phyloP scores from a whole-genome alignment of 1,140 invertebrate species.

The Drosophila biarmipes region DNA sequence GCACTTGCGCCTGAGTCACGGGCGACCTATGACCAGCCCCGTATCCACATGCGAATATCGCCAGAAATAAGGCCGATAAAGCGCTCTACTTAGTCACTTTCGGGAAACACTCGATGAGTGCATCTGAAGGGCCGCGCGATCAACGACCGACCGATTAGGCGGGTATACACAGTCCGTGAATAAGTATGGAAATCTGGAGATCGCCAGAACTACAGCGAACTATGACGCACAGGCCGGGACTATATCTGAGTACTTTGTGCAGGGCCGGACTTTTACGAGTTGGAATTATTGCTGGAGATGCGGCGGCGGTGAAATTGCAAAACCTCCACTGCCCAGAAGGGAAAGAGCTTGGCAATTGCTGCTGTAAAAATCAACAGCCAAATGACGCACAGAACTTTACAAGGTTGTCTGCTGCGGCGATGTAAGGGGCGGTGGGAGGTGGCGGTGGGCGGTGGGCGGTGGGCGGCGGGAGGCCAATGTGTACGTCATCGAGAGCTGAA shows the following conservation, averaged over 20 bases:
- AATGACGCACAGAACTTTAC: constrained; percentile 77
- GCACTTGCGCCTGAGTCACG: constrained; percentile 37
- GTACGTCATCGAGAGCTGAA: constrained; percentile 73
- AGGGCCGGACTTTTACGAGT: constrained; percentile 48
- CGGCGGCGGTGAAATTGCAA: constrained; percentile 61
- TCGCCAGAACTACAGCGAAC: constrained; percentile 19
- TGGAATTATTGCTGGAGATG: constrained; percentile 41
- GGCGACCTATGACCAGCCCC: constrained; percentile 34
- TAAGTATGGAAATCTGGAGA: constrained; percentile 41
- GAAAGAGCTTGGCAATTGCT: constrained; percentile 26
- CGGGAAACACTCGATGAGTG: constrained; percentile 30
- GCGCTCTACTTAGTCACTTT: constrained; percentile 33
- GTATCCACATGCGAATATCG: constrained; percentile 8
- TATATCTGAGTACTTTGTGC: constrained; percentile 14
- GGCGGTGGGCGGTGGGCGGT: not conserved
- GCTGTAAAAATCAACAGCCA: constrained; percentile 24
- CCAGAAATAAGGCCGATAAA: not conserved
- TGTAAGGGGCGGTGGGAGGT: no score
- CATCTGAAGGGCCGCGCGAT: constrained; percentile 3
- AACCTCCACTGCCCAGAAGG: constrained; percentile 33
- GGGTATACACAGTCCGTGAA: constrained; percentile 8
- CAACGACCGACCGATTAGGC: constrained; percentile 27
- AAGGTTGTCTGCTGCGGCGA: constrained; percentile 64
- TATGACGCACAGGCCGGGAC: constrained; percentile 39
- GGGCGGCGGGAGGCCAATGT: constrained; percentile 23